Percentiles rank a stretch among this genome's conserved stretches.
phyloP scores from a whole-genome alignment of 2,113 vertebrate genomes.

The Triplophysa siluroides region DNA sequence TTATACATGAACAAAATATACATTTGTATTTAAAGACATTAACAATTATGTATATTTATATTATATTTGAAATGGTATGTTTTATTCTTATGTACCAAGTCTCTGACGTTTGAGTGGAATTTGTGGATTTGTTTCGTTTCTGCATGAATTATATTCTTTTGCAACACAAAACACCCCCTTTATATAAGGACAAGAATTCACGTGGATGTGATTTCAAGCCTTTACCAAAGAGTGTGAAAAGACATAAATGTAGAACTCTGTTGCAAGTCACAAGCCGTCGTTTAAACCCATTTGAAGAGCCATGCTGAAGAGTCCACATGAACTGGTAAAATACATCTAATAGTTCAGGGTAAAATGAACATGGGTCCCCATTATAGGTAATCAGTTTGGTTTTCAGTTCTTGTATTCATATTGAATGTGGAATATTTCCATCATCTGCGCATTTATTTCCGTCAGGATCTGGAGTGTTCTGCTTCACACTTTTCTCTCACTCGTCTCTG shows the following conservation, averaged over 20 bases:
- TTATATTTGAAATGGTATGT: too few relatives aligned
- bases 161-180: constrained; percentile 43
- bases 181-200: constrained; percentile 57
- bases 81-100: not conserved
- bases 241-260: not conserved
- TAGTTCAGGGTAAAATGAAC: not conserved
- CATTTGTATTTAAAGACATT: too few relatives aligned
- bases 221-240: constrained; percentile 17
- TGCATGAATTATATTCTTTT: constrained; percentile 28
- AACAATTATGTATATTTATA: too few relatives aligned
- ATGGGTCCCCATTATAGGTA: not conserved
- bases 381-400: not conserved
- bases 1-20: too few relatives aligned
- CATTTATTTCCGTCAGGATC: constrained; percentile 46
- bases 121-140: constrained; percentile 33
- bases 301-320: constrained; percentile 59
- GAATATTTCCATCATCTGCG: not conserved
- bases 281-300: not conserved
- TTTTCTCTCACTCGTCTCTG: constrained; percentile 39
- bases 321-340: constrained; percentile 58
- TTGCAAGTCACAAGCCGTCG: constrained; percentile 8
- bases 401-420: not conserved
- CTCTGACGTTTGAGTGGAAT: not conserved
- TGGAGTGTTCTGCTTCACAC: constrained; percentile 33
- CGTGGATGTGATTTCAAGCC: constrained; percentile 68